Evolutionary conservation across 2,797 vertebrate genomes (phyloP).

Genomic region (Sebastes nivosus): DNA sequence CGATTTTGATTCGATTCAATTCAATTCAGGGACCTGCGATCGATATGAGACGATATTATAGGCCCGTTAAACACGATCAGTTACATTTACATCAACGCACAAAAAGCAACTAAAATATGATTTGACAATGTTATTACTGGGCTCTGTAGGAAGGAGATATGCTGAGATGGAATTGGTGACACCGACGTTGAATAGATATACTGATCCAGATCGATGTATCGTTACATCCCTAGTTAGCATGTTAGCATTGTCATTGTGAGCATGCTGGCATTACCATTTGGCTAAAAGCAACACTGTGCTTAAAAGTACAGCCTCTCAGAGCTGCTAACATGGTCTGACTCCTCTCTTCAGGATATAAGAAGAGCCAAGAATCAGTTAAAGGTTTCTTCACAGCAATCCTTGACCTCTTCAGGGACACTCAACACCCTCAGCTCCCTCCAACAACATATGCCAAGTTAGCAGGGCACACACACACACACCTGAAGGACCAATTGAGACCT

Average conservation of each 20-base stretch:
- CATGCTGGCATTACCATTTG: not conserved
- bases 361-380: not conserved
- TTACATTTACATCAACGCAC: no score
- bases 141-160: no score
- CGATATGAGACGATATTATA: no score
- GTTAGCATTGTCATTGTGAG: not conserved
- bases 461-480: not conserved
- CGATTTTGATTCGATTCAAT: no score
- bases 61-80: no score
- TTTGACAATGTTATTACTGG: no score
- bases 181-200: no score
- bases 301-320: not conserved
- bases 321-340: not conserved
- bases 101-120: no score
- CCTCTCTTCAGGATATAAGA: not conserved
- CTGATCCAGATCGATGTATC: no score
- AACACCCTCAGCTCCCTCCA: slow-evolving; percentile 17
- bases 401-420: slow-evolving; percentile 45
- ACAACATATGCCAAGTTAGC: not conserved
- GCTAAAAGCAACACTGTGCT: not conserved
- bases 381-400: slow-evolving; percentile 12
- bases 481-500: not conserved
- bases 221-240: not conserved
- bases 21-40: no score
- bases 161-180: no score